Conservation (phyloP, 2,888 invertebrate species). For the Mycalesis mineus region DNA sequence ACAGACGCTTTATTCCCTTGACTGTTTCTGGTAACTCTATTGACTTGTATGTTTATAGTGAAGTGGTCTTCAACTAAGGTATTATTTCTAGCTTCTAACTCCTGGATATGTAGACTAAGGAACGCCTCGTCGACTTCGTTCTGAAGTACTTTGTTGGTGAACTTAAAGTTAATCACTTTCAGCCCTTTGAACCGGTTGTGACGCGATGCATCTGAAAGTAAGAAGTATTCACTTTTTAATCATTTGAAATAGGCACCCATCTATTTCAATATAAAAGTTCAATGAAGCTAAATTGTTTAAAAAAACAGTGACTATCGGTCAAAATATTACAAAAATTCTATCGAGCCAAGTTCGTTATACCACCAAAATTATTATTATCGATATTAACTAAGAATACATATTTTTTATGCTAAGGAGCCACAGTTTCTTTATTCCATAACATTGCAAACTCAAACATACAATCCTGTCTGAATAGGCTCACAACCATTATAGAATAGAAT, state of each 20-base stretch:
- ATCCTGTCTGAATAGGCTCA: constrained; percentile 4
- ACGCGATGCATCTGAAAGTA: constrained; percentile 79
- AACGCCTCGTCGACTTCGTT: constrained; percentile 83
- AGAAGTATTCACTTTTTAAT: background rate
- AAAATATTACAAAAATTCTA: background rate
- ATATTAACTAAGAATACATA: background rate
- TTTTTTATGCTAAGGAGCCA: background rate
- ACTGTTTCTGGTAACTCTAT: constrained; percentile 61
- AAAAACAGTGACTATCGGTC: too few relatives aligned
- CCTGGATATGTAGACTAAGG: constrained; percentile 83
- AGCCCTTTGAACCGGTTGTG: constrained; percentile 83
- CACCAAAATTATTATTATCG: background rate
- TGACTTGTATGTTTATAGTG: constrained; percentile 61
- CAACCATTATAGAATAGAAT: constrained; percentile 25
- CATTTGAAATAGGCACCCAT: background rate
- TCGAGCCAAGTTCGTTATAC: constrained; percentile 18
- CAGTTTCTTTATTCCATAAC: constrained; percentile 25
- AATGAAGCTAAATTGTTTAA: too few relatives aligned
- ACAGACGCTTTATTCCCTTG: constrained; percentile 65
- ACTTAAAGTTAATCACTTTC: constrained; percentile 84
- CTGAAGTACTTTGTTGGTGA: constrained; percentile 83
- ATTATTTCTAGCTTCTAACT: constrained; percentile 55
- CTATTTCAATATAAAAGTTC: too few relatives aligned
- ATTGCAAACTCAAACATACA: constrained; percentile 11
- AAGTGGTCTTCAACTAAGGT: constrained; percentile 56